Evolutionary conservation across 2,797 vertebrate species (phyloP).

Genomic region (Otus scops): DNA sequence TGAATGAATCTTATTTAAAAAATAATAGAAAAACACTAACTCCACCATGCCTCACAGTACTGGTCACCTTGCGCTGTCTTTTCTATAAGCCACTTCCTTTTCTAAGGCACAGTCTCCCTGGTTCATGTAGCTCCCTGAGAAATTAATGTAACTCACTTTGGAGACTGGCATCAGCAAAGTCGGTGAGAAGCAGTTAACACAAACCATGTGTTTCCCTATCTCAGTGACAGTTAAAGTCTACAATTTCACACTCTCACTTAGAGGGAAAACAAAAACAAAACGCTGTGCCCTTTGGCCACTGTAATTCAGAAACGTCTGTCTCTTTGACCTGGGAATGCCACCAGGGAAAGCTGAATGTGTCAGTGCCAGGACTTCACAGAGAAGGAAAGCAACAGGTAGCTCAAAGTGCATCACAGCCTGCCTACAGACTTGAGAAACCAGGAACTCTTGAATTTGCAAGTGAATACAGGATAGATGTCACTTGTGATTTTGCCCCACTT

Average conservation of each 20-base stretch:
- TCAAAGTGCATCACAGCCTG: not conserved
- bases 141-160: not conserved
- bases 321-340: constrained; percentile 6
- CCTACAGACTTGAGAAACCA: not conserved
- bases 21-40: not conserved
- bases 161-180: not conserved
- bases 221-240: constrained; percentile 6
- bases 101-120: not conserved
- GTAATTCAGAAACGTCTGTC: constrained; percentile 34
- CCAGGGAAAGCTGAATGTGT: not conserved
- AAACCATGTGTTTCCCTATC: constrained; percentile 33
- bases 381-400: constrained; percentile 3
- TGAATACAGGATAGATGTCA: not conserved
- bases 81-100: not conserved
- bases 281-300: not conserved
- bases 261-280: constrained; percentile 49
- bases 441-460: not conserved
- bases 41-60: not conserved
- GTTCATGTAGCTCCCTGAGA: not conserved
- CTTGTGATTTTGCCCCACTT: not conserved
- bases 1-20: not conserved
- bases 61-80: not conserved
- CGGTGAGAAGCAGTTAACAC: constrained; percentile 28
- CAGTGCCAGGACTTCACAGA: not conserved
- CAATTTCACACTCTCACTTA: constrained; percentile 39